Conservation (phyloP, 2,797 vertebrate genomes). For the Macropodus opercularis region DNA sequence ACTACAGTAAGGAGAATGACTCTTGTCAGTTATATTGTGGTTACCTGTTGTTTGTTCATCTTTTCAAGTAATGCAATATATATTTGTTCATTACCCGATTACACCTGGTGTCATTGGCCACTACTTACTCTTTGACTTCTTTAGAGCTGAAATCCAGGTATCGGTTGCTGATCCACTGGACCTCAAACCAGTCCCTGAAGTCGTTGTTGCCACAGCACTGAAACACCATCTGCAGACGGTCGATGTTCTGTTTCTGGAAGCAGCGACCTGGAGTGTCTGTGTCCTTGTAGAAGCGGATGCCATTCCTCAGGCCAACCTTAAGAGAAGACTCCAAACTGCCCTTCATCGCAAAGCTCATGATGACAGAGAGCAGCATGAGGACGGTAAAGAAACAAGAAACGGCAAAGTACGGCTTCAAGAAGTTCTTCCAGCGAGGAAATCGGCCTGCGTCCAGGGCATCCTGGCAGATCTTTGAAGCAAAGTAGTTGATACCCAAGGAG, state of each 20-base stretch:
- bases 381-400: conserved; percentile 79
- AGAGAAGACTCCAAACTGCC: conserved; percentile 84
- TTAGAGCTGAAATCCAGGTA: conserved; percentile 88
- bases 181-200: conserved; percentile 90
- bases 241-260: conserved; percentile 88
- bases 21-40: background rate
- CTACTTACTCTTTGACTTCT: conserved; percentile 87
- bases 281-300: conserved; percentile 90
- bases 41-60: background rate
- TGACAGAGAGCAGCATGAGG: conserved; percentile 81
- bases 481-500: conserved; percentile 83
- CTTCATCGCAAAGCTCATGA: conserved; percentile 85
- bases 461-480: conserved; percentile 83
- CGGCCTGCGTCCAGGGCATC: conserved; percentile 81
- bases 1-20: conserved; percentile 53
- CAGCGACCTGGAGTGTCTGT: conserved; percentile 90
- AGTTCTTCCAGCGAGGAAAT: conserved; percentile 84
- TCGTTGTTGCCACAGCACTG: conserved; percentile 88
- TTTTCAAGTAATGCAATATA: background rate
- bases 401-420: conserved; percentile 82
- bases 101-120: background rate
- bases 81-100: no score
- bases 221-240: conserved; percentile 87
- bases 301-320: conserved; percentile 82
- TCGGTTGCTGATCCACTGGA: conserved; percentile 92